These are phyloP conservation scores for Laticauda colubrina DNA, from an alignment of 2,113 vertebrate genomes.

Conservation along the genomic window DNA sequence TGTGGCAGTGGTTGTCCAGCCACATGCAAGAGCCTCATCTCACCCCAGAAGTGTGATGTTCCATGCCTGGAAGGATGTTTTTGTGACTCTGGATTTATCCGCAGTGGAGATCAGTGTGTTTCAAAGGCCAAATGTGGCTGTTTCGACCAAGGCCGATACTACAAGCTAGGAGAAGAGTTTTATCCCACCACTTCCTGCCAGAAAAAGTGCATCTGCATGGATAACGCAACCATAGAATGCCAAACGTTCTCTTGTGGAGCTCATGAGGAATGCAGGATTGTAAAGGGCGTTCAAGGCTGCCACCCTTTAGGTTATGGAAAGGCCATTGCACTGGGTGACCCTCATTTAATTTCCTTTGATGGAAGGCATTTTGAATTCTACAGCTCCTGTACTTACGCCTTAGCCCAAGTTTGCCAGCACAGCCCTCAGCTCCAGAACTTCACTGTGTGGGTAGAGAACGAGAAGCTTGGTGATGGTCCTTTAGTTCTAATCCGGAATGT, in stretches of 20 bases:
- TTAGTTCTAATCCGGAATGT: background rate
- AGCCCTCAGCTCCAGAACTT: slow-evolving; percentile 16
- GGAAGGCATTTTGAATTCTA: slow-evolving; percentile 15
- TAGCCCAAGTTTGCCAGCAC: slow-evolving; percentile 16
- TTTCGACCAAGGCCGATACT: slow-evolving; percentile 15
- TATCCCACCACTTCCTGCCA: slow-evolving; percentile 46
- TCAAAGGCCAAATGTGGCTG: slow-evolving; percentile 61
- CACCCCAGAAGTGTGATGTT: slow-evolving; percentile 24
- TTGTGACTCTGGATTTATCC: slow-evolving; percentile 57
- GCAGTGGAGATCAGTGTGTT: slow-evolving; percentile 60
- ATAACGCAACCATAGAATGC: slow-evolving; percentile 12
- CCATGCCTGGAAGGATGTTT: slow-evolving; percentile 58
- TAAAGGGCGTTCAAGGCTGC: slow-evolving; percentile 35
- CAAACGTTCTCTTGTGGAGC: background rate
- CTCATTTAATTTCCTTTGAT: slow-evolving; percentile 47
- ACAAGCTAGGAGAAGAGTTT: slow-evolving; percentile 44
- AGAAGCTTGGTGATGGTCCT: background rate
- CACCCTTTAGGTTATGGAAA: background rate
- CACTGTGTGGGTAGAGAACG: slow-evolving; percentile 21
- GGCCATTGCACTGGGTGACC: slow-evolving; percentile 19
- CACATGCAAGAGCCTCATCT: slow-evolving; percentile 40
- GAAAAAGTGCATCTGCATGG: slow-evolving; percentile 22
- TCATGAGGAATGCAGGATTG: slow-evolving; percentile 38
- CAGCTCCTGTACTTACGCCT: slow-evolving; percentile 39
- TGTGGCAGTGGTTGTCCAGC: slow-evolving; percentile 60